Percentiles rank a stretch among this genome's conserved stretches.
Conservation (phyloP, 2,888 invertebrate species). For the Trachelus stipa region DNA sequence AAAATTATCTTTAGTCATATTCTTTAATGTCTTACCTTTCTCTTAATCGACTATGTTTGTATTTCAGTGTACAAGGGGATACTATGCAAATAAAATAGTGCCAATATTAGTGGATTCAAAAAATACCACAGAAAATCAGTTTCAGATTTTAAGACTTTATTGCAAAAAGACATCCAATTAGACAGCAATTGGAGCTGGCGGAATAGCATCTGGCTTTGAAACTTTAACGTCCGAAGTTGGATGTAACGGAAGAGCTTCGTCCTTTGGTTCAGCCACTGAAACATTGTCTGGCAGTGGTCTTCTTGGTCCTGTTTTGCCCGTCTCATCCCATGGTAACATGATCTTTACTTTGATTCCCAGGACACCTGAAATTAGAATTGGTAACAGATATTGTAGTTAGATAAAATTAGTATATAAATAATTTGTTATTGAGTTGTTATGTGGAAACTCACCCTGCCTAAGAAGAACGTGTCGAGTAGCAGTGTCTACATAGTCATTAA, state of each 20-base stretch:
- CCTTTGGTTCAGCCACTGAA: conserved; percentile 94
- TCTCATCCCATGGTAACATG: conserved; percentile 97
- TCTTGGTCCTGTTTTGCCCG: conserved; percentile 96
- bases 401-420: conserved; percentile 95
- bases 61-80: background rate
- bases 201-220: background rate
- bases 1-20: background rate
- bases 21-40: background rate
- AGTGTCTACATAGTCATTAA: conserved; percentile 97
- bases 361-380: conserved; percentile 5
- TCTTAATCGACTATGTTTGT: background rate
- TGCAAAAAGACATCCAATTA: conserved; percentile 26
- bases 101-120: background rate
- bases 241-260: conserved; percentile 71
- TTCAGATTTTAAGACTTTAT: conserved; percentile 12
- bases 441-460: conserved; percentile 81
- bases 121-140: background rate
- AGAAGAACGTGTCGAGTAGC: conserved; percentile 98
- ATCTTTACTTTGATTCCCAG: conserved; percentile 87
- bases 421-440: conserved; percentile 72
- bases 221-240: background rate
- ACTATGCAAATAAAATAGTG: background rate
- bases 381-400: background rate
- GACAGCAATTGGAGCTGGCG: background rate
- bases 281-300: conserved; percentile 96